Percentiles rank a stretch among this genome's conserved stretches.
These are phyloP conservation scores for Zelleria hepariella DNA, from an alignment of 2,888 invertebrate species.

Conservation along the genomic window DNA sequence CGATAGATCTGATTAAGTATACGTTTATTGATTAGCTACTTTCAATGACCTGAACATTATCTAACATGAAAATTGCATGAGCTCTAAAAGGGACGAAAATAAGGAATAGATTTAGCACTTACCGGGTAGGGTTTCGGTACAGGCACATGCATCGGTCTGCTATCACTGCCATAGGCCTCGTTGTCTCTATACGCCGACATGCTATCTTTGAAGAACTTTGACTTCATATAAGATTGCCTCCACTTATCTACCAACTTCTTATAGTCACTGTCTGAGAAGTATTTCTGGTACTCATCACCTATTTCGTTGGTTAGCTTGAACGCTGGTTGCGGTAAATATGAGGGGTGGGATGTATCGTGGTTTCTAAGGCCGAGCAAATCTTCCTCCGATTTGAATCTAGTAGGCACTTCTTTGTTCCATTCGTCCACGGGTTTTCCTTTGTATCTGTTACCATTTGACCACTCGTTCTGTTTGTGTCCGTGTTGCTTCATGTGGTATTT, in stretches of 20 bases:
- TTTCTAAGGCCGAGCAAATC: constrained; percentile 57
- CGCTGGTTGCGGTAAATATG: constrained; percentile 34
- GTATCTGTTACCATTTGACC: constrained; percentile 27
- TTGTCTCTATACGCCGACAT: constrained; percentile 10
- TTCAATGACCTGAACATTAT: constrained; percentile 10
- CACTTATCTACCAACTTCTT: constrained; percentile 56
- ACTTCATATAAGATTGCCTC: constrained; percentile 54
- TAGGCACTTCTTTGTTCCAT: constrained; percentile 42
- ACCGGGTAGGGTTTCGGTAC: constrained; percentile 60
- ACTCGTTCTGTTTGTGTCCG: constrained; percentile 35
- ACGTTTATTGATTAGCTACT: too few relatives aligned
- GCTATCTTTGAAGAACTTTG: constrained; percentile 45
- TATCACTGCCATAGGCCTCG: constrained; percentile 40
- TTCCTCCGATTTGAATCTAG: constrained; percentile 56
- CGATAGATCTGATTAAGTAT: too few relatives aligned
- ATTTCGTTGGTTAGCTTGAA: constrained; percentile 35
- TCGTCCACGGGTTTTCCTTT: constrained; percentile 33
- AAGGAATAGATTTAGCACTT: constrained; percentile 23
- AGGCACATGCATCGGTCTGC: constrained; percentile 49
- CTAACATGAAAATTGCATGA: background rate
- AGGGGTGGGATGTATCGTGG: constrained; percentile 51
- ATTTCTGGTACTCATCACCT: constrained; percentile 8
- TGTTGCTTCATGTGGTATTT: constrained; percentile 21
- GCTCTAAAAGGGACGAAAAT: background rate
- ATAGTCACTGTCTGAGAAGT: constrained; percentile 38